A percentile compares a stretch with the other conserved stretches of the same genome.
These are phyloP conservation scores for Leptinotarsa tumamoca DNA, from an alignment of 2,888 invertebrate genomes.

Conservation along the genomic window DNA sequence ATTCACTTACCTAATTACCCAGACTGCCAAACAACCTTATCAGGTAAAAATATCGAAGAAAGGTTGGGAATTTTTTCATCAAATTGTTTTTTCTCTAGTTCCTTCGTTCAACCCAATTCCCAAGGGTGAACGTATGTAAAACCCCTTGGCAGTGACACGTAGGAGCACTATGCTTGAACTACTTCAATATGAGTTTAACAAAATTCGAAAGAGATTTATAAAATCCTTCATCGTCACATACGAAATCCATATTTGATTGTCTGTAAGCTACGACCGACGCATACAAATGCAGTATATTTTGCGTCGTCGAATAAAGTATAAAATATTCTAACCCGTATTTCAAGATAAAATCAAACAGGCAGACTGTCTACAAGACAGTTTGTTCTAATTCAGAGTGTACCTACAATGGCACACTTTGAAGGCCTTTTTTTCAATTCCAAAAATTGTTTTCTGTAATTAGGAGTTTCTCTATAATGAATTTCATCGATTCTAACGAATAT, in stretches of 20 bases:
- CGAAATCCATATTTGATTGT: constrained; percentile 26
- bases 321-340: constrained; percentile 6
- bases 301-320: background rate
- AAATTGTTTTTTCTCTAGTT: background rate
- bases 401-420: too few relatives aligned
- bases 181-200: constrained; percentile 25
- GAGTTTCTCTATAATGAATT: too few relatives aligned
- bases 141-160: background rate
- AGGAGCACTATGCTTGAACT: background rate
- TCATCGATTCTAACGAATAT: too few relatives aligned
- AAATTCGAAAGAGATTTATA: constrained; percentile 19
- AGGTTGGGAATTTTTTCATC: background rate
- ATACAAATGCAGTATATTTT: constrained; percentile 23
- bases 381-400: too few relatives aligned
- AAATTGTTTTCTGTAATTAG: too few relatives aligned
- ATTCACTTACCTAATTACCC: too few relatives aligned
- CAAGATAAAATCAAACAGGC: constrained; percentile 7
- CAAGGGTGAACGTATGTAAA: background rate
- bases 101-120: background rate
- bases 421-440: too few relatives aligned
- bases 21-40: too few relatives aligned
- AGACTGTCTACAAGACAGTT: too few relatives aligned
- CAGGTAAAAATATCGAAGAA: too few relatives aligned
- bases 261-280: constrained; percentile 23
- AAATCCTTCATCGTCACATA: constrained; percentile 22